Base-by-base conservation (phyloP, 2,888 invertebrate genomes). In the Parnassius glacialis region DNA sequence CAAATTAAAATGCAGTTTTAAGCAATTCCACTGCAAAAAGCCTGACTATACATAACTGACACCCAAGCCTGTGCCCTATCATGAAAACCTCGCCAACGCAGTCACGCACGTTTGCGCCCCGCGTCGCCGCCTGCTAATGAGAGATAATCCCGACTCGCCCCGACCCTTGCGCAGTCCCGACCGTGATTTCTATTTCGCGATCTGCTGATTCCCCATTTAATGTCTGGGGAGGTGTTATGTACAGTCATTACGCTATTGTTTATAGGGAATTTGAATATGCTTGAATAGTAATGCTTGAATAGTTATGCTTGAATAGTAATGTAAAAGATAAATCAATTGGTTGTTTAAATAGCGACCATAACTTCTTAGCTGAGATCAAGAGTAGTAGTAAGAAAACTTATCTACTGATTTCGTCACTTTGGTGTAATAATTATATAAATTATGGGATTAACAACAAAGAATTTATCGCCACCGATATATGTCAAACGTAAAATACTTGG, bases 101-200 rank as follows among this genome's bases (percentile, higher is more conserved):
- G 64, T 68, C 72, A 81, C 84, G 85, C 84, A 81, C 83, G 79
- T 70, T 67, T 79, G 77, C 76, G 71, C 71, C 66, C 59, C 67
- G 57, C 68, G 60, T 57, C 68, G 68, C 67, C 75, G 78, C 75
- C 76, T 77, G 75, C 83, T 88, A 88, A 89, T 88, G 83, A 86
- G 82, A 81, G 80, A 83, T 89, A 88, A 89, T 89, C 89, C 85
- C 58, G 55, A 55, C 50, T 50, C 50, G 34, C 59, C 13, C 50
- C 45, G 34, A 61, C 54, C 51, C 58, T 42, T 62, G 56, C 56
- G 52, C 20, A 55, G 67, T 70, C 69, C 55, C 59, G 48, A 47
- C 61, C 47, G 65, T 69, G 71, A 73, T 70, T 68, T 67, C 67
- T 71, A 69, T 75, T 71, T 72, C 65, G 71, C 71, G 71, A 71